These are phyloP conservation scores for Euura saliciscinereae DNA, from an alignment of 1,140 invertebrate species.

Conservation along the genomic window DNA sequence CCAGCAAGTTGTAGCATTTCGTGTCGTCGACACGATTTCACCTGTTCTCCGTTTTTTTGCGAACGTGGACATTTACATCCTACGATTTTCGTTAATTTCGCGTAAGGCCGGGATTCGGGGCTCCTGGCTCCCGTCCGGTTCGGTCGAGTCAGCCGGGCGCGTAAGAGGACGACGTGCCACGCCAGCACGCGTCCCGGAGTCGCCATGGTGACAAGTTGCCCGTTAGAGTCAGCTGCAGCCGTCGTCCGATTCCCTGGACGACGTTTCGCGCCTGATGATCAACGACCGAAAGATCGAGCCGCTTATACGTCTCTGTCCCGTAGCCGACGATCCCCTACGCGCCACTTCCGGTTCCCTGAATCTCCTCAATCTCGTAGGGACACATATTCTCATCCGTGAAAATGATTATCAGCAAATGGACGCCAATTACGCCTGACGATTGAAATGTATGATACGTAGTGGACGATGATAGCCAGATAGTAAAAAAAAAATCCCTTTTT, in stretches of 20 bases:
- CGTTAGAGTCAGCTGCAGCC: constrained; percentile 4
- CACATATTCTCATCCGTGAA: background rate
- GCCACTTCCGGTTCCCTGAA: constrained; percentile 1
- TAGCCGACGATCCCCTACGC: background rate
- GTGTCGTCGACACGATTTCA: too few relatives aligned
- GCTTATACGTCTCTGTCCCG: background rate
- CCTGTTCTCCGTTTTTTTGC: too few relatives aligned
- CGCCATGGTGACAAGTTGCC: constrained; percentile 6
- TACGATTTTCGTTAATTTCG: too few relatives aligned
- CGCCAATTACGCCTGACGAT: background rate
- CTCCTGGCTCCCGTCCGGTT: background rate
- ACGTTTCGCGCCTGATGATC: constrained; percentile 1
- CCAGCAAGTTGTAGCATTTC: background rate
- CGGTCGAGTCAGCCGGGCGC: constrained; percentile 5
- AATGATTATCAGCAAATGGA: background rate
- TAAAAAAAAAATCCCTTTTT: too few relatives aligned
- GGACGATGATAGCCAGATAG: too few relatives aligned
- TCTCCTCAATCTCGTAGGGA: background rate
- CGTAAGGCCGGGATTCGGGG: too few relatives aligned
- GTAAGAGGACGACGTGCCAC: background rate
- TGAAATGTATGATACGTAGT: too few relatives aligned
- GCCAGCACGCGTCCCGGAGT: constrained; percentile 2
- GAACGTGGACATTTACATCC: too few relatives aligned
- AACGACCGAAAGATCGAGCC: background rate
- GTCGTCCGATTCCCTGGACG: constrained; percentile 4